phyloP scores from a whole-genome alignment of 2,888 invertebrate genomes.

The Rhynchonema sp. region DNA sequence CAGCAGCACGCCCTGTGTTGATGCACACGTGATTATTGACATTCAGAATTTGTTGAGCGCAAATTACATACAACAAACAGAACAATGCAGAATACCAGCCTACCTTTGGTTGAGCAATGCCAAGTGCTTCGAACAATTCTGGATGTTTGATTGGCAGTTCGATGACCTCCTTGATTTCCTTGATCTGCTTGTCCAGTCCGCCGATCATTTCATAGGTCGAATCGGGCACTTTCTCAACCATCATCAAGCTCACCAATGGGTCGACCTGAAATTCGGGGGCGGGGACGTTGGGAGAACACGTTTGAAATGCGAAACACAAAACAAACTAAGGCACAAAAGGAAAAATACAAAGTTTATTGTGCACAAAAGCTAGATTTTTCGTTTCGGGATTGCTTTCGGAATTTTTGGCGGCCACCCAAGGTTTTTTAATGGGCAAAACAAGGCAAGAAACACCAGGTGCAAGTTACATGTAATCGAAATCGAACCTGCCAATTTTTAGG shows the following conservation, averaged over 20 bases:
- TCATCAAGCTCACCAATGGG: slow-evolving; percentile 95
- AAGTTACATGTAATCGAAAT: too few species aligned
- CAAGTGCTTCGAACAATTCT: slow-evolving; percentile 93
- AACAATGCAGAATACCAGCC: not conserved
- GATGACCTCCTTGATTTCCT: slow-evolving; percentile 98
- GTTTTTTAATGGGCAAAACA: not conserved
- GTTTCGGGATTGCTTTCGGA: not conserved
- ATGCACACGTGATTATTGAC: not conserved
- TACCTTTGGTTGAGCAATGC: slow-evolving; percentile 91
- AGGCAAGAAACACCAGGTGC: not conserved
- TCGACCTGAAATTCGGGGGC: slow-evolving; percentile 46
- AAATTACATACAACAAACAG: not conserved
- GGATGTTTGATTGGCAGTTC: slow-evolving; percentile 98
- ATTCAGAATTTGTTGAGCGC: not conserved
- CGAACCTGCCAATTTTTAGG: too few species aligned
- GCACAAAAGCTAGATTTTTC: not conserved
- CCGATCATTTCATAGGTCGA: slow-evolving; percentile 99
- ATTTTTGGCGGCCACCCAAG: not conserved
- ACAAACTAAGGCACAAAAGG: not conserved
- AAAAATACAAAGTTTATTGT: too few species aligned
- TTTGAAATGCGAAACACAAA: not conserved
- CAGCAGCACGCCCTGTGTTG: slow-evolving; percentile 49
- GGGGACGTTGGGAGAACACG: not conserved
- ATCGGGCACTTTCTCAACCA: slow-evolving; percentile 99
- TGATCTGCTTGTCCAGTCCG: slow-evolving; percentile 95